Evolutionary conservation across 1,140 invertebrate genomes (phyloP), one percentile per base, ranked within the genome.

Genomic region (Sesamia nonagrioides): DNA sequence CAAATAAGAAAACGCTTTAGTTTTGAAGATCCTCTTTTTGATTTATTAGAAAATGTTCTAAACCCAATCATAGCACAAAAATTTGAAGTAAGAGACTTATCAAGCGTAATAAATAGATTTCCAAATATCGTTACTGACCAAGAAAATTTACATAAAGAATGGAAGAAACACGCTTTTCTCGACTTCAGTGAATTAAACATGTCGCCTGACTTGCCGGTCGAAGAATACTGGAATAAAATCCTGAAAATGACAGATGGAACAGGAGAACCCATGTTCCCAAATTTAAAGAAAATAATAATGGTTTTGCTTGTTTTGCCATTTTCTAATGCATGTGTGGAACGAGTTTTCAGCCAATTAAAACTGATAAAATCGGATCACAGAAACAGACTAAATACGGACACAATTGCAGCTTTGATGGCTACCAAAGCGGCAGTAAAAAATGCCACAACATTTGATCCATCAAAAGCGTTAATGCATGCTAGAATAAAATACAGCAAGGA

Each of bases 381-480:
- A n/a, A n/a, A n/a, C n/a, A n/a, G n/a, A n/a, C n/a, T n/a, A n/a
- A n/a, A n/a, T n/a, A n/a, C 58, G 50, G 21, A 74, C 81, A 1
- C 80, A 17, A 73, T 84, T 58, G n/a, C 56, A 6, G 54, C 79
- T 54, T 56, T 84, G 33, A 84, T 80, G 82, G 52, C 73, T 13
- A 84, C 82, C 7, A 81, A 80, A 77, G 81, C 40, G 1, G 33
- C 7, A 42, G 21, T 79, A n/a, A n/a, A n/a, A n/a, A n/a, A n/a
- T n/a, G n/a, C n/a, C n/a, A n/a, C n/a, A n/a, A n/a, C n/a, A n/a
- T 82, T 82, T 78, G 77, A 82, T 42, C 80, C 71, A 48, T 40
- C 80, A 4, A 75, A 82, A 76, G 42, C n/a, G 69, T 15, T 77
- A 21, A 68, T 73, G 56, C 35, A 79, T 77, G 66, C 54, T 77